These are phyloP conservation scores for Heteromormyrus szaboi DNA, from an alignment of 2,797 vertebrate species.

Conservation along the genomic window DNA sequence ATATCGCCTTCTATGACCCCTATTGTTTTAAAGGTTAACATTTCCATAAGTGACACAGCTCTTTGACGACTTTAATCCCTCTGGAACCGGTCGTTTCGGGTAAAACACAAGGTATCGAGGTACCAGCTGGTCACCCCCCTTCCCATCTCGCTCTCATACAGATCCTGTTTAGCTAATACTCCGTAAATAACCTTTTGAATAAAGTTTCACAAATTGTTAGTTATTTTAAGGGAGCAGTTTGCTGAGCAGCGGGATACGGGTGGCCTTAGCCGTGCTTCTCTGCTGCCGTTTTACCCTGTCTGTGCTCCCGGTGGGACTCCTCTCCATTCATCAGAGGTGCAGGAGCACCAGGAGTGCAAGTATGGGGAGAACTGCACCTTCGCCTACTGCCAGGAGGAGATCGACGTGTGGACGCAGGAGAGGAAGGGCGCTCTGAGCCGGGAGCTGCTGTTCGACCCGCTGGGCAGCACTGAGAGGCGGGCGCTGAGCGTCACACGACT, in stretches of 20 bases:
- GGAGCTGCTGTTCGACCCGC: constrained; percentile 85
- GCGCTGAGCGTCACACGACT: constrained; percentile 70
- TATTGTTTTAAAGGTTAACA: neutral
- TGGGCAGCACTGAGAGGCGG: constrained; percentile 68
- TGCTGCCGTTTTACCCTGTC: neutral
- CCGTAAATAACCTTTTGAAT: neutral
- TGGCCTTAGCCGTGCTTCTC: neutral
- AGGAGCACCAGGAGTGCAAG: constrained; percentile 97
- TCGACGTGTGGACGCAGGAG: constrained; percentile 97
- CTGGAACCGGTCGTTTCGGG: neutral
- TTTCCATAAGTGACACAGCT: neutral
- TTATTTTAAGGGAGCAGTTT: neutral
- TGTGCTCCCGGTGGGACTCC: neutral
- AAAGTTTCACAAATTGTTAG: neutral
- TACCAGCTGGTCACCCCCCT: neutral
- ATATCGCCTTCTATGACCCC: neutral
- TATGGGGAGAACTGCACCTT: constrained; percentile 98
- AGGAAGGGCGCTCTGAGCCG: constrained; percentile 92
- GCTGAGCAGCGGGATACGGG: neutral
- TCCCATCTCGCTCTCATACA: neutral
- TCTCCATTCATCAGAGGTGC: constrained; percentile 76
- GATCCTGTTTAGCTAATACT: neutral
- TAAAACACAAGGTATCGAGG: neutral
- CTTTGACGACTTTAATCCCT: neutral
- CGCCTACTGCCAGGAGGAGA: constrained; percentile 98